phyloP scores from a whole-genome alignment of 1,140 invertebrate species.

The Drosophila punjabiensis region DNA sequence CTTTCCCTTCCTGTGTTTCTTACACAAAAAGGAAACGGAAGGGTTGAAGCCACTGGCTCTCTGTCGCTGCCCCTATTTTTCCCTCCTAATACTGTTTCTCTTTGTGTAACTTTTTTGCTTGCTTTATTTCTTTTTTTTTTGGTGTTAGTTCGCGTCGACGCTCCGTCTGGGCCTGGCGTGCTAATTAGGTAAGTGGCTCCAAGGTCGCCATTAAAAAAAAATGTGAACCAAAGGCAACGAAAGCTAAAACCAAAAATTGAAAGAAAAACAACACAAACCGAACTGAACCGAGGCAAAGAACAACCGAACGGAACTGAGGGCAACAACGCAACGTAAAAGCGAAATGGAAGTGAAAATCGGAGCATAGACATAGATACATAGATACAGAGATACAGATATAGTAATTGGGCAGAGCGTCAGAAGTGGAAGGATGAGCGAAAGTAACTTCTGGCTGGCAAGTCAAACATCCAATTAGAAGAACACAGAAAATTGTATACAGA shows the following conservation, averaged over 20 bases:
- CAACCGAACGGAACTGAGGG: constrained; percentile 37
- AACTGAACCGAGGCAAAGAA: constrained; percentile 13
- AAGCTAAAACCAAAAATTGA: constrained; percentile 38
- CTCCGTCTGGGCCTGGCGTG: constrained; percentile 63
- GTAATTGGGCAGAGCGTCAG: constrained; percentile 41
- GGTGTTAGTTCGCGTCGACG: constrained; percentile 39
- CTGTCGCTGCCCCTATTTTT: constrained; percentile 7
- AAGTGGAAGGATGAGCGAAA: constrained; percentile 51
- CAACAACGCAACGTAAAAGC: constrained; percentile 57
- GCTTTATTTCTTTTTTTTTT: background rate
- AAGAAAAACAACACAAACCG: constrained; percentile 42
- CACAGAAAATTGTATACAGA: constrained; percentile 75
- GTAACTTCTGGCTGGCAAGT: constrained; percentile 76
- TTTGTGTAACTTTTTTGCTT: constrained; percentile 3
- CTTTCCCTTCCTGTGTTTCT: constrained; percentile 22
- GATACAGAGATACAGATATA: constrained; percentile 36
- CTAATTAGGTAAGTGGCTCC: constrained; percentile 82
- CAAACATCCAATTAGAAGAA: constrained; percentile 81
- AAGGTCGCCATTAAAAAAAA: constrained; percentile 81
- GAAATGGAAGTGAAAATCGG: constrained; percentile 51
- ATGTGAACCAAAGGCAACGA: constrained; percentile 55
- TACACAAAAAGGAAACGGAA: constrained; percentile 18
- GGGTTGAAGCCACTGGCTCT: constrained; percentile 31
- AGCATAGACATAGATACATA: constrained; percentile 39
- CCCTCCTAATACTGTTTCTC: background rate